Conservation (phyloP, 1,140 invertebrate genomes). For the Chironomus tepperi region DNA sequence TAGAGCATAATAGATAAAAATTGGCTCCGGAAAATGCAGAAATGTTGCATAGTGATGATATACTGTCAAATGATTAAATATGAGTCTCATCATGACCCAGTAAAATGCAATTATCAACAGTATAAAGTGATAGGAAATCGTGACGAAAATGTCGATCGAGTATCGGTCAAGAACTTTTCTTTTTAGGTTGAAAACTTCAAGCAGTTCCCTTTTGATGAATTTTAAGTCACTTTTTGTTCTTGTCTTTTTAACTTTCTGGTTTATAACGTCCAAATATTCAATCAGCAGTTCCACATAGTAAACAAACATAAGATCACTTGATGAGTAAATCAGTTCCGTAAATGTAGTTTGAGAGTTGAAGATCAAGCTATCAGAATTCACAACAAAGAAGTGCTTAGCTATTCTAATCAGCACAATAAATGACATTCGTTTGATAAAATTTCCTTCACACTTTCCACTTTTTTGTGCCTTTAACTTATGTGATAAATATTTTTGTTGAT, state of each 20-base stretch:
- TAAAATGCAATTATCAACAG: not conserved
- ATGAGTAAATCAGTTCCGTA: not conserved
- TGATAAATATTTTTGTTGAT: not conserved
- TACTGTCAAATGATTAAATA: not conserved
- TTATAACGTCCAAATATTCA: not conserved
- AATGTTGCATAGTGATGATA: not conserved
- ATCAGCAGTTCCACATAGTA: not conserved
- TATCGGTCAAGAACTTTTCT: not conserved
- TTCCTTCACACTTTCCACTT: not conserved
- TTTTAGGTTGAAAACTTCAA: not conserved
- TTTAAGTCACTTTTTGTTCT: not conserved
- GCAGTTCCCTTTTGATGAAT: not conserved
- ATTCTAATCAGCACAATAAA: no score
- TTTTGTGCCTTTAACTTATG: not conserved
- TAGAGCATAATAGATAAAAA: not conserved
- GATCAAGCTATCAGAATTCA: no score
- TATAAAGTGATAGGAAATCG: not conserved
- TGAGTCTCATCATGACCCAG: not conserved
- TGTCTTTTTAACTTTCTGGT: not conserved
- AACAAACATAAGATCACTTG: not conserved
- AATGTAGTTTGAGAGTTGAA: not conserved
- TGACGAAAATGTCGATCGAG: not conserved
- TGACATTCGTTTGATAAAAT: no score
- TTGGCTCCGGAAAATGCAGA: not conserved
- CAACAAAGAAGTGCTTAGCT: no score